A percentile compares a stretch with the other conserved stretches of the same genome.
Evolutionary conservation across 2,888 invertebrate species (phyloP).

Genomic region (Cinara cedri): DNA sequence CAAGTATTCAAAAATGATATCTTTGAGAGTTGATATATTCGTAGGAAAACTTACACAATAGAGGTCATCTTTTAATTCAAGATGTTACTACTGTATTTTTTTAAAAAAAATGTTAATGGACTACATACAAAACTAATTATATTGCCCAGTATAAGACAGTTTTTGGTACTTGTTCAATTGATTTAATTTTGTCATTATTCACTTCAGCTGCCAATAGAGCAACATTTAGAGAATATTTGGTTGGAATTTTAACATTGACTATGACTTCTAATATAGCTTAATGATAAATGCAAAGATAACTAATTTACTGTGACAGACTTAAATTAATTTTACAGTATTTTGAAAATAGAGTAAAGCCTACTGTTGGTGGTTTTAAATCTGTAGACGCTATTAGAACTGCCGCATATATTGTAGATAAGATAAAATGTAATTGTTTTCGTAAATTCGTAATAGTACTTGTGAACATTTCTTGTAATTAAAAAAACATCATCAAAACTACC

Average conservation of each 20-base stretch:
- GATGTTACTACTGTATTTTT: not conserved
- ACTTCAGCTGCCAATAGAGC: not conserved
- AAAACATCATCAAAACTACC: slow-evolving; percentile 5
- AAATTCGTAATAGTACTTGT: not conserved
- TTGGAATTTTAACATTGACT: too few species aligned
- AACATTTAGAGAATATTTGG: slow-evolving; percentile 20
- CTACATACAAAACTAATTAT: too few species aligned
- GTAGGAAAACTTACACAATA: slow-evolving; percentile 7
- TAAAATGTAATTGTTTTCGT: not conserved
- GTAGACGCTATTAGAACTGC: slow-evolving; percentile 9
- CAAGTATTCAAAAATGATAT: not conserved
- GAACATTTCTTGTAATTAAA: not conserved
- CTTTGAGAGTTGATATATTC: slow-evolving; percentile 8
- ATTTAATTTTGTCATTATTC: too few species aligned
- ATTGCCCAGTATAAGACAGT: too few species aligned
- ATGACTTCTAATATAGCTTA: too few species aligned
- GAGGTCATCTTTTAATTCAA: not conserved
- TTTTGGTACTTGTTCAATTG: too few species aligned
- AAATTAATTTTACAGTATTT: not conserved
- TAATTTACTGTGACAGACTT: too few species aligned
- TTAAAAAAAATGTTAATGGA: not conserved
- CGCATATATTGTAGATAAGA: not conserved
- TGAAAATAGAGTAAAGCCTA: not conserved
- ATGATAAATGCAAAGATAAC: too few species aligned
- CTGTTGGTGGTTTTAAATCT: not conserved